phyloP scores from a whole-genome alignment of 2,797 vertebrate genomes.

The Mormyrops boulengeri region DNA sequence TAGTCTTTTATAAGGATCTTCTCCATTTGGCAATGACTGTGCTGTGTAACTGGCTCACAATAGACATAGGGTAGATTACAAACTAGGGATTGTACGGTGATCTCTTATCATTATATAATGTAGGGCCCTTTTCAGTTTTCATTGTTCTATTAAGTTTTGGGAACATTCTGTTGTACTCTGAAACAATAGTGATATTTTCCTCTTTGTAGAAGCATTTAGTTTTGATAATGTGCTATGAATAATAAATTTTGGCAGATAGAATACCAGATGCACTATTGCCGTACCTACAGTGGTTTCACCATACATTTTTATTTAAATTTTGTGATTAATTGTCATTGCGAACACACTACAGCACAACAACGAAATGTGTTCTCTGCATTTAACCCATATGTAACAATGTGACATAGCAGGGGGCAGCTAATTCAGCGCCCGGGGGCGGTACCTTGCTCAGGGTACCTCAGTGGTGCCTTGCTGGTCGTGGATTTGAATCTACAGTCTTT shows the following conservation, averaged over 20 bases:
- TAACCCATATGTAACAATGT: too few relatives aligned
- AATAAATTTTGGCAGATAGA: not conserved
- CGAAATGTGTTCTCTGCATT: too few relatives aligned
- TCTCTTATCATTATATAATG: not conserved
- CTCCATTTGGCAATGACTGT: not conserved
- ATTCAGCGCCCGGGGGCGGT: too few relatives aligned
- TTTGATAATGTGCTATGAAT: not conserved
- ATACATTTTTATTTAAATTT: not conserved
- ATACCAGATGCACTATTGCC: not conserved
- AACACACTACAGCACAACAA: too few relatives aligned
- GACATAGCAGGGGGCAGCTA: too few relatives aligned
- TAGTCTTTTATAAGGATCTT: not conserved
- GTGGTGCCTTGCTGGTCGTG: too few relatives aligned
- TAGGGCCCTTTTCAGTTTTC: not conserved
- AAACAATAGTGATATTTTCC: not conserved
- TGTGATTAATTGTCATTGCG: too few relatives aligned
- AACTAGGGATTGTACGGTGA: not conserved
- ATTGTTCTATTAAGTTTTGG: not conserved
- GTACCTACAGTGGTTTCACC: not conserved
- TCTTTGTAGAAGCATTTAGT: not conserved
- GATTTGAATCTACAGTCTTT: too few relatives aligned
- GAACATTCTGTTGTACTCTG: not conserved
- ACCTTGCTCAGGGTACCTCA: too few relatives aligned
- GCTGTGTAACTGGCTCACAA: not conserved
- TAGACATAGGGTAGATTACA: not conserved